Conservation (phyloP, 2,888 invertebrate genomes). For the Branchipolynoe longqiensis region DNA sequence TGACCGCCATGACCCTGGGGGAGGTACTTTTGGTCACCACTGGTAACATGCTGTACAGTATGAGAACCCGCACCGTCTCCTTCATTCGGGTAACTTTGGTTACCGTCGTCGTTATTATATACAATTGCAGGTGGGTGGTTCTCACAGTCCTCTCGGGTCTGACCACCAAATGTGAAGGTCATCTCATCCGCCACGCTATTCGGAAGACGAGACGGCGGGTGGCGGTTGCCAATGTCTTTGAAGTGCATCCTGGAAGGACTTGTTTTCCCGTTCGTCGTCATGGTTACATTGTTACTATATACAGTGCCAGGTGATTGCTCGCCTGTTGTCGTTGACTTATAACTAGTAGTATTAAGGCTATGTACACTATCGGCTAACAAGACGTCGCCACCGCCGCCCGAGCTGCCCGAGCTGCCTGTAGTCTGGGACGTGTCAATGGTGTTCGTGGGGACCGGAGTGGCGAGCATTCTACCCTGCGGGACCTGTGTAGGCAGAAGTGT, state of each 20-base stretch:
- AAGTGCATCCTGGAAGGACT: conserved; percentile 5
- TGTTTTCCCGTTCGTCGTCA: neutral
- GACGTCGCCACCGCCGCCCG: no score
- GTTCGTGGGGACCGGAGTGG: neutral
- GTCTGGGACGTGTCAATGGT: neutral
- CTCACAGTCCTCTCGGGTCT: neutral
- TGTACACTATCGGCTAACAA: neutral
- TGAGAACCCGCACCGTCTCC: neutral
- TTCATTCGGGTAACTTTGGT: neutral
- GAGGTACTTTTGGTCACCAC: neutral
- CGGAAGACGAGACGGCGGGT: neutral
- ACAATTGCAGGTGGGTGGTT: neutral
- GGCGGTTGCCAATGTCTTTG: neutral
- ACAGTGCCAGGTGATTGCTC: neutral
- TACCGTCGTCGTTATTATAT: neutral
- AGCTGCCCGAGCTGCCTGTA: neutral
- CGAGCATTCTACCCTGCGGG: neutral
- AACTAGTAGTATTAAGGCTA: neutral
- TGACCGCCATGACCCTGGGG: no score
- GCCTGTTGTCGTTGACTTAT: conserved; percentile 12
- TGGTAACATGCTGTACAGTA: neutral
- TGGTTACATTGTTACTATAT: neutral
- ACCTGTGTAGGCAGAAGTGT: neutral
- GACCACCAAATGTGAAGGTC: neutral
- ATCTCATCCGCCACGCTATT: neutral